Percentiles rank a stretch among this genome's conserved stretches.
phyloP scores from a whole-genome alignment of 2,888 invertebrate genomes.

The Halictus ligatus region DNA sequence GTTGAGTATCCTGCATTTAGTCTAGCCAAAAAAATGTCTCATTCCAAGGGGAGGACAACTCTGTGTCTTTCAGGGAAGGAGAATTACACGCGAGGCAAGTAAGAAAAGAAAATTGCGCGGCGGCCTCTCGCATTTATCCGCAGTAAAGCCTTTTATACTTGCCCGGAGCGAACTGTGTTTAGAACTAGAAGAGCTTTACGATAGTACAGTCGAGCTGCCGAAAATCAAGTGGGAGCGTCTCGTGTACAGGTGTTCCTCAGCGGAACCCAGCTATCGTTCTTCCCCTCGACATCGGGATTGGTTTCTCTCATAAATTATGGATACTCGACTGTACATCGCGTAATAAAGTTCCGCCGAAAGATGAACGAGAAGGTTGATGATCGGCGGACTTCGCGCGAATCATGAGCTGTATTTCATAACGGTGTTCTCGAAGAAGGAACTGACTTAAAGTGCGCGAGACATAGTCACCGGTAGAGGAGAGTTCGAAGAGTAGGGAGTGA shows the following conservation, averaged over 20 bases:
- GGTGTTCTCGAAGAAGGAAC: constrained; percentile 43
- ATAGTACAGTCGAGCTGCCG: background rate
- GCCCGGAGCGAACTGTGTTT: background rate
- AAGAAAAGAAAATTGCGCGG: background rate
- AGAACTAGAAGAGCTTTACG: background rate
- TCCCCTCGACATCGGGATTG: constrained; percentile 19
- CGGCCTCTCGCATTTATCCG: background rate
- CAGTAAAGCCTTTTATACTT: constrained; percentile 1
- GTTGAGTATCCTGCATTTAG: background rate
- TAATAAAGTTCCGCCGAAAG: constrained; percentile 41
- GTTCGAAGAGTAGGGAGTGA: constrained; percentile 42
- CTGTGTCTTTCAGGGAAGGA: background rate
- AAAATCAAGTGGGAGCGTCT: background rate
- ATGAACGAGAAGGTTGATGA: constrained; percentile 52
- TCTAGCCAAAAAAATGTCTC: background rate
- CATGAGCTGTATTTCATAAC: constrained; percentile 65
- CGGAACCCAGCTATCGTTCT: background rate
- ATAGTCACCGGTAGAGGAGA: constrained; percentile 33
- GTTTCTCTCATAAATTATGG: constrained; percentile 44
- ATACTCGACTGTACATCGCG: constrained; percentile 31
- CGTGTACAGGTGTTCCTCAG: background rate
- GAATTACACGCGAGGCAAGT: background rate
- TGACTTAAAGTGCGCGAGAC: constrained; percentile 57
- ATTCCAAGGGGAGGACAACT: background rate
- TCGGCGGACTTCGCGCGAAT: constrained; percentile 50